These are phyloP conservation scores for Drosophila pallidifrons DNA, from an alignment of 1,140 invertebrate species.

Conservation along the genomic window DNA sequence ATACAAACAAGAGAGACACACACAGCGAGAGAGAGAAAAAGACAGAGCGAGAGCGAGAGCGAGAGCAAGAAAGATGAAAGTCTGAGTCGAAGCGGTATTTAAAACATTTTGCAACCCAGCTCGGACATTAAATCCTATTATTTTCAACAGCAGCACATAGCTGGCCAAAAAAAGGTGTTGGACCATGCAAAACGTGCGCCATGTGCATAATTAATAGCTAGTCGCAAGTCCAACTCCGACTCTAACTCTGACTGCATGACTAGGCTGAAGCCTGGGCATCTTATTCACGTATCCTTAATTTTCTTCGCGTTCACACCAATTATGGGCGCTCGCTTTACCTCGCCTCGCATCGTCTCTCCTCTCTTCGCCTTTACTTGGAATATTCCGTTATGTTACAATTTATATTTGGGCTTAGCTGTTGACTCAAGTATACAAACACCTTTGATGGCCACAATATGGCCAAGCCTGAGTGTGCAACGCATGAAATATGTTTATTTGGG, in stretches of 20 bases:
- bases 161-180: slow-evolving; percentile 44
- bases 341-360: background rate
- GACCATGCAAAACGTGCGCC: slow-evolving; percentile 50
- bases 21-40: background rate
- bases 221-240: background rate
- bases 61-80: background rate
- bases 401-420: slow-evolving; percentile 15
- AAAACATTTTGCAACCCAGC: slow-evolving; percentile 51
- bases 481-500: slow-evolving; percentile 22
- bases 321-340: slow-evolving; percentile 15
- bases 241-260: background rate
- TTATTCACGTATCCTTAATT: slow-evolving; percentile 40
- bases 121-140: slow-evolving; percentile 76
- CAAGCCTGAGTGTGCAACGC: slow-evolving; percentile 4
- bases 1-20: slow-evolving; percentile 58
- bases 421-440: slow-evolving; percentile 18
- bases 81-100: slow-evolving; percentile 45
- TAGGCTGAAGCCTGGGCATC: background rate
- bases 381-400: slow-evolving; percentile 12
- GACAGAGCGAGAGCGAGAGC: slow-evolving; percentile 44
- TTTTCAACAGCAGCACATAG: slow-evolving; percentile 42
- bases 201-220: slow-evolving; percentile 72
- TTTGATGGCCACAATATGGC: slow-evolving; percentile 11
- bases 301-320: slow-evolving; percentile 47
- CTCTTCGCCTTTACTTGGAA: background rate